Conservation (phyloP, 2,113 vertebrate species). For the Podarcis raffonei region DNA sequence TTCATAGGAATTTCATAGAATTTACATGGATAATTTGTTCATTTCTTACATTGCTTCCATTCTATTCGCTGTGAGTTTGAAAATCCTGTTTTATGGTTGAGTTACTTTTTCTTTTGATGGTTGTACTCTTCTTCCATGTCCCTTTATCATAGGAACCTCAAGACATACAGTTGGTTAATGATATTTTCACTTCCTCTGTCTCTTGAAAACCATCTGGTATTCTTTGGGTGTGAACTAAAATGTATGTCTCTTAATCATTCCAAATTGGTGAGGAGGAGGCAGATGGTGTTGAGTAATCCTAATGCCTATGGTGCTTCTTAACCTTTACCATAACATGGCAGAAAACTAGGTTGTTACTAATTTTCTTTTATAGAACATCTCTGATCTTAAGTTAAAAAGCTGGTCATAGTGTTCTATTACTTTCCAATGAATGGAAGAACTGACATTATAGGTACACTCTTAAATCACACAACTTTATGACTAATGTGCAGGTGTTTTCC, state of each 20-base stretch:
- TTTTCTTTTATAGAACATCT: background rate
- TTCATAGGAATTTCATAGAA: background rate
- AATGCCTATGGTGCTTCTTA: background rate
- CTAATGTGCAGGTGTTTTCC: background rate
- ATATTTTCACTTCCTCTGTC: background rate
- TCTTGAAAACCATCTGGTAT: background rate
- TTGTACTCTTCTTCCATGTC: background rate
- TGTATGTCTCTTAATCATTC: background rate
- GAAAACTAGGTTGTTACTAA: background rate
- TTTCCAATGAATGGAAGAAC: rapidly evolving
- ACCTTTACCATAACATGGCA: background rate
- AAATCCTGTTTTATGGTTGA: background rate
- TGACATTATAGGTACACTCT: background rate
- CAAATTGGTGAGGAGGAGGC: background rate
- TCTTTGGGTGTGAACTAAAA: background rate
- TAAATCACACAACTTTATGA: background rate
- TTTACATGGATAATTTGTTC: background rate
- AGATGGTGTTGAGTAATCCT: background rate
- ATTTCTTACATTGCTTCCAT: background rate
- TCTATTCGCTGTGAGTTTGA: background rate
- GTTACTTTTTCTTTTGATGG: background rate
- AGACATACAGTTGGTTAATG: background rate
- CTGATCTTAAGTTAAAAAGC: background rate
- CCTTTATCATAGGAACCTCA: background rate
- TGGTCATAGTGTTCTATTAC: background rate